Percentiles rank a stretch among this genome's conserved stretches.
Evolutionary conservation across 1,140 invertebrate species (phyloP).

Genomic region (Sycophaga agraensis): DNA sequence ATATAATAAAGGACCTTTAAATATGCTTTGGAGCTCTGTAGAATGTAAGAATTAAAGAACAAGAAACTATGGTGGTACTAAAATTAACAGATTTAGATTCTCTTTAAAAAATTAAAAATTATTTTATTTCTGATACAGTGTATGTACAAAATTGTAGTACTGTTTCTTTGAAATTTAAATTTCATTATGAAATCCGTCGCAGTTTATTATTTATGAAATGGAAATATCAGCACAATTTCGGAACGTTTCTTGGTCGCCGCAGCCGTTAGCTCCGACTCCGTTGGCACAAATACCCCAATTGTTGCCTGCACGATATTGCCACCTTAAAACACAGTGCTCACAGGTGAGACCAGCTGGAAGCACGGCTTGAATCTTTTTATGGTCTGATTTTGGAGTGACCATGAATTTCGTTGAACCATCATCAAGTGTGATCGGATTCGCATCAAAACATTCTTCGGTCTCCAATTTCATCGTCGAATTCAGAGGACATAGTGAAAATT

Average conservation of each 20-base stretch:
- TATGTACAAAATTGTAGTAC: no score
- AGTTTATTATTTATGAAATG: conserved; percentile 51
- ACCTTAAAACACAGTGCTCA: conserved; percentile 68
- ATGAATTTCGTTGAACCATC: conserved; percentile 49
- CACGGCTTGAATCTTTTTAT: conserved; percentile 35
- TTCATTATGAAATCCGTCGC: no score
- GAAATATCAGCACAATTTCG: conserved; percentile 69
- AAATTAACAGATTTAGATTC: no score
- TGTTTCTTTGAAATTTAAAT: no score
- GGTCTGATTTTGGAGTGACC: conserved; percentile 8
- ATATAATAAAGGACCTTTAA: no score
- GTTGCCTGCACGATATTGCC: conserved; percentile 67
- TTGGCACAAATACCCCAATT: conserved; percentile 61
- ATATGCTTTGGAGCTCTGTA: no score
- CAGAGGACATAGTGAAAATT: conserved; percentile 62
- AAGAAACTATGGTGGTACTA: no score
- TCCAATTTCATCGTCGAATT: conserved; percentile 51
- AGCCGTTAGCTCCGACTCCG: conserved; percentile 55
- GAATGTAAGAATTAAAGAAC: no score
- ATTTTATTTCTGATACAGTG: no score
- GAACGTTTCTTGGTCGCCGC: conserved; percentile 70
- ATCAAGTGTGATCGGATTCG: conserved; percentile 60
- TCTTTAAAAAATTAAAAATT: no score
- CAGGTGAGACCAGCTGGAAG: conserved; percentile 64
- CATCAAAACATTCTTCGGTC: conserved; percentile 64